These are phyloP conservation scores for Drosophila dunni DNA, from an alignment of 1,140 invertebrate species.

Conservation along the genomic window DNA sequence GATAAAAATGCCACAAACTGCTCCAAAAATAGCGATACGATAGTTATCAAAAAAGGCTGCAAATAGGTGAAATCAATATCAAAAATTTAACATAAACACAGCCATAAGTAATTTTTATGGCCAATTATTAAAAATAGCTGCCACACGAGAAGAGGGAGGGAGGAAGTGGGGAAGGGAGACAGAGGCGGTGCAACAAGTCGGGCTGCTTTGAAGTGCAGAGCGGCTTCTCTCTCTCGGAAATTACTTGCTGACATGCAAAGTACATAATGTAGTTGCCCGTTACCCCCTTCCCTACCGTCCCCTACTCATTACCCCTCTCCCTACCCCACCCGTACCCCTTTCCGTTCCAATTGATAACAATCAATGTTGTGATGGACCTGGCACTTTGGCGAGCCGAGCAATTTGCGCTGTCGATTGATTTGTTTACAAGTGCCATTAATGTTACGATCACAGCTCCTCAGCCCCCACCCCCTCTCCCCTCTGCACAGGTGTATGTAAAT, in stretches of 20 bases:
- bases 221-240: constrained; percentile 60
- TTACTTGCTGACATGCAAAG: constrained; percentile 82
- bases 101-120: constrained; percentile 54
- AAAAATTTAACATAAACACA: constrained; percentile 41
- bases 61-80: constrained; percentile 1
- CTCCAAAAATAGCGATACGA: constrained; percentile 41
- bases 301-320: background rate
- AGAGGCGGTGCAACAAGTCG: constrained; percentile 41
- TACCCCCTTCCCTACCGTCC: background rate
- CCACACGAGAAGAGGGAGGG: constrained; percentile 3
- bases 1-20: constrained; percentile 55
- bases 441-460: constrained; percentile 37
- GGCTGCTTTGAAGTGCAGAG: constrained; percentile 58
- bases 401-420: constrained; percentile 79
- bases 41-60: constrained; percentile 30
- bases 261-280: constrained; percentile 68
- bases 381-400: constrained; percentile 63
- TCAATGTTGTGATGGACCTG: constrained; percentile 52
- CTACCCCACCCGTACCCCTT: constrained; percentile 3
- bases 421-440: constrained; percentile 81
- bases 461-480: background rate
- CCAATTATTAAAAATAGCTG: constrained; percentile 60
- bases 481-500: constrained; percentile 65
- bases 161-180: background rate
- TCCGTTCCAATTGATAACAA: constrained; percentile 71